Conservation (phyloP, 2,113 vertebrate genomes). For the Salvator merianae region DNA sequence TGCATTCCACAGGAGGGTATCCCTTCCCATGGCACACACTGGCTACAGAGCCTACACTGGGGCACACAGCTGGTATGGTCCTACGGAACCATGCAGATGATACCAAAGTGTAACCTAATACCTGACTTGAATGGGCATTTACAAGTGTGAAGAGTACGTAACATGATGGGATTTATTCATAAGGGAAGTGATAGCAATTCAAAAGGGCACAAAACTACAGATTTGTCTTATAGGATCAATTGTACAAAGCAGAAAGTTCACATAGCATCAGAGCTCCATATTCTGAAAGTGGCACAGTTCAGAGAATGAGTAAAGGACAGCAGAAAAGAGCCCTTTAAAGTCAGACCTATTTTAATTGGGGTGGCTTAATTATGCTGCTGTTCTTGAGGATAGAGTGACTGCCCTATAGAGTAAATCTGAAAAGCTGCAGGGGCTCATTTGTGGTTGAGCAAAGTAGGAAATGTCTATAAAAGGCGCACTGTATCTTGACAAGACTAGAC, state of each 20-base stretch:
- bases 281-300: slow-evolving; percentile 6
- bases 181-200: not conserved
- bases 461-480: slow-evolving; percentile 21
- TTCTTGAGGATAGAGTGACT: slow-evolving; percentile 46
- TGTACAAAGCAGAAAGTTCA: slow-evolving; percentile 5
- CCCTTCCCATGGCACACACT: too few species aligned
- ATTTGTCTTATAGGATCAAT: not conserved
- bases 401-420: slow-evolving; percentile 53
- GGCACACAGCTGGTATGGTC: too few species aligned
- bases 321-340: slow-evolving; percentile 43
- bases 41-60: too few species aligned
- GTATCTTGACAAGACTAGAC: slow-evolving; percentile 53
- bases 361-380: slow-evolving; percentile 51
- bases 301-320: slow-evolving; percentile 3
- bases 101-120: not conserved
- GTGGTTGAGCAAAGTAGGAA: slow-evolving; percentile 48
- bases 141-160: not conserved
- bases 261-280: slow-evolving; percentile 6
- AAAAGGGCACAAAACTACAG: not conserved
- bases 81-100: not conserved
- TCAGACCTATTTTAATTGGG: slow-evolving; percentile 45
- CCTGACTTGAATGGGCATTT: not conserved
- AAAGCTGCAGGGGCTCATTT: slow-evolving; percentile 56
- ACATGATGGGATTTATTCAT: not conserved
- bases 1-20: too few species aligned